Evolutionary conservation across 2,113 vertebrate genomes (phyloP), one percentile per base, ranked within the genome.

Genomic region (Pungitius pungitius): DNA sequence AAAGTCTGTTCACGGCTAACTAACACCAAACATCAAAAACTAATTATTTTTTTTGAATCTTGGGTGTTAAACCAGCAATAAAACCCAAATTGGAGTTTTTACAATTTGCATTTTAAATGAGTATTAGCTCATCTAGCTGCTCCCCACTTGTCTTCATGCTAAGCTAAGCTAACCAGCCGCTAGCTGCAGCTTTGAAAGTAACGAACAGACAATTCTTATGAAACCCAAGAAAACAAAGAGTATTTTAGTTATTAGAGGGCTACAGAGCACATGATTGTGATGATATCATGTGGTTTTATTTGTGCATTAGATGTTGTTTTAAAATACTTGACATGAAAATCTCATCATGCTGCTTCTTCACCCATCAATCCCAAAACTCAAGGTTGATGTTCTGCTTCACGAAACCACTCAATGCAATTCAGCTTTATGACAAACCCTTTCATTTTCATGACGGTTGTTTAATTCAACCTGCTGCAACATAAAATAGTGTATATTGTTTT

Each of bases 381-480:
- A 67, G 18, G 24, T 33, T 55, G 40, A 43, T 43, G 26, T 45
- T 67, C n/a, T 39, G 66, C 51, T 13, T 79, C 51, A 67, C 12
- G 20, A 26, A 49, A 54, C 45, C 63, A 35, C 17, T 39, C 42
- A n/a, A 58, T 75, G 42, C 63, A 20, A 62, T 40, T 54, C 58
- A 56, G 18, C 51, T 47, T 10, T 35, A 8, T 30, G 47, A 78
- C n/a, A n/a, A n/a, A n/a, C n/a, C n/a, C 75, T 51, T n/a, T 49
- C 33, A 27, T 17, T 67, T 73, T 51, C 42, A 70, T 45, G 40
- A 52, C 11, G 39, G 22, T 30, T 52, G 57, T 26, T 56, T 8
- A 10, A 22, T 55, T 30, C 33, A 69, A 75, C 26, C 51, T 54
- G 49, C 70, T 71, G 75, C 76, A 65, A 81, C 60, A 70, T 60